Evolutionary conservation across 1,140 invertebrate species (phyloP), one percentile per base, ranked within the genome.

Genomic region (Orchesella cincta): DNA sequence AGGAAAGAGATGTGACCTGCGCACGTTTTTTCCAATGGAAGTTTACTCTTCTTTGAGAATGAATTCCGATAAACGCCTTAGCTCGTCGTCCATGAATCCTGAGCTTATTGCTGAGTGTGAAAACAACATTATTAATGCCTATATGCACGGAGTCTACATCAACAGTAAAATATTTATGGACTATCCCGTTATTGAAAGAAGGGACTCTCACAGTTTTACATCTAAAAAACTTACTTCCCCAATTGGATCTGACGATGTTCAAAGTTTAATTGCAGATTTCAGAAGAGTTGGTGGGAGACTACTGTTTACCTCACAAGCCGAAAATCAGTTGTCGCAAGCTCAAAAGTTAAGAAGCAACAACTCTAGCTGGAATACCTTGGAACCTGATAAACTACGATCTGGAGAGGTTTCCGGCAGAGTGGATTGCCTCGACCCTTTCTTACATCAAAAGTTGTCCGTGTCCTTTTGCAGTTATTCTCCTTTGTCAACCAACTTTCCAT

Each of bases 391-490:
- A 46, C 23, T 54, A 34, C 14, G 34, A 12, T 23, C 29, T 46
- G 29, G 76, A 74, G 73, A 33, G 28, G 33, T 14, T 14, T 31
- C 57, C 54, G 81, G 81, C 46, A 74, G 87, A 82, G 81, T 89
- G 12, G 96, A 98, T 85, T 94, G 94, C 29, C 86, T 98, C 0
- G 92, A 96, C 84, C 92, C 93, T 0, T 88, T 89, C 64, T 92
- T 92, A 85, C 97, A 98, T 86, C 97, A 99, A 87, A 86, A 90
- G 51, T 85, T 99, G 12, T 90, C 93, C 5, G 92, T 98, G 34
- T 86, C 98, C 34, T 96, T 98, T 84, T 98, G 95, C 83, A 98
- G 94, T 85, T 98, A 94, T 83, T 93, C 94, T 75, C 89, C 90
- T 78, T 90, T 91, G 57, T 94, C 93, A 0, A 87, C 89, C 28